Evolutionary conservation across 2,888 invertebrate species (phyloP), one percentile per base, ranked within the genome.

Genomic region (Bimastos eiseni): DNA sequence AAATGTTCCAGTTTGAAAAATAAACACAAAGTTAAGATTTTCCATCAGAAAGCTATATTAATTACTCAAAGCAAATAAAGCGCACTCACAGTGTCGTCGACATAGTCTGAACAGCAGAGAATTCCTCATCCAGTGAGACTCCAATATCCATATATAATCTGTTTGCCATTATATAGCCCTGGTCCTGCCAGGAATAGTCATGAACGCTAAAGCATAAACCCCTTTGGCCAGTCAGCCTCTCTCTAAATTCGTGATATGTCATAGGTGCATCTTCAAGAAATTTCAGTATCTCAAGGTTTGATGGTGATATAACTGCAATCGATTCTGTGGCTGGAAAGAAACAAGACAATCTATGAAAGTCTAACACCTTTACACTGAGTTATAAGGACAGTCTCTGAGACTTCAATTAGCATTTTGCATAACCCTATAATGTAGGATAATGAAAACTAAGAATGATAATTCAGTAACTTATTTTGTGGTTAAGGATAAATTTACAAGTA

Each of bases 181-280:
- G 86, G 24, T 86, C 86, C 86, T 86, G 86, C 86, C 86, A 86
- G 21, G 86, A 86, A 24, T 13, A 86, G 86, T 86, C 86, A 36
- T 86, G 37, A 37, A 86, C 19, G 37, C 37, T 34, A 33, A 86
- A 86, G 37, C 24, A 86, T 34, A 24, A 3, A 86, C 86, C 86
- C 37, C 36, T 86, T 19, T 86, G 36, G 24, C 86, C 37, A 1
- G 86, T 86, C 86, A 86, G 86, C 36, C 86, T 86, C 17, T 86
- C 86, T 86, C 86, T 17, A 34, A 86, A 86, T 37, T 86, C 86
- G 17, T 86, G 86, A 86, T 86, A 86, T 86, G 86, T 86, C 86
- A 86, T 86, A 36, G 86, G 36, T 36, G 86, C 37, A 17, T 86
- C 86, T 34, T 86, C 86, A 86, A 86, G 36, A 37, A 36, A 86